Evolutionary conservation across 2,888 invertebrate species (phyloP).

Genomic region (Eledone cirrhosa): DNA sequence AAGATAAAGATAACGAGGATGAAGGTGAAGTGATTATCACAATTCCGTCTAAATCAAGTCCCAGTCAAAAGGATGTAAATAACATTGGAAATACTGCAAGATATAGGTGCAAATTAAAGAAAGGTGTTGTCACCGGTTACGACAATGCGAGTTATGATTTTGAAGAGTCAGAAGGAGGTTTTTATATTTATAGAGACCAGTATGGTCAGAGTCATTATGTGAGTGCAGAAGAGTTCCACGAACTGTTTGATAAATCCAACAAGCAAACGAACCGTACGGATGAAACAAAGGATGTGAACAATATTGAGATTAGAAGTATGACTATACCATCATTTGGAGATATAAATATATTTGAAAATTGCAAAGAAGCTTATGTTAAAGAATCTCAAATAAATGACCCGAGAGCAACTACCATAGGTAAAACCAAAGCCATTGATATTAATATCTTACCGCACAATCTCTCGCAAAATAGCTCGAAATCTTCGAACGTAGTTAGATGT

Average conservation of each 20-base stretch:
- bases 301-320: not conserved
- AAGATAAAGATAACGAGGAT: too few relatives aligned
- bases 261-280: not conserved
- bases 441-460: not conserved
- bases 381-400: not conserved
- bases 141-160: slow-evolving; percentile 11
- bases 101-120: too few relatives aligned
- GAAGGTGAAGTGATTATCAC: too few relatives aligned
- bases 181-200: slow-evolving; percentile 5
- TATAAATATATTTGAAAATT: not conserved
- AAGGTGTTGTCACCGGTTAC: not conserved
- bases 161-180: not conserved
- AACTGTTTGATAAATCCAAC: not conserved
- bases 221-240: not conserved
- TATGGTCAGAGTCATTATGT: slow-evolving; percentile 17
- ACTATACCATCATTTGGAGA: slow-evolving; percentile 5
- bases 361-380: not conserved
- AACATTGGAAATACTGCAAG: too few relatives aligned
- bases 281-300: not conserved
- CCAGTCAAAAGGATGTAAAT: too few relatives aligned
- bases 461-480: not conserved
- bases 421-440: not conserved
- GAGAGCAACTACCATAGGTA: not conserved
- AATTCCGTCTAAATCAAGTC: too few relatives aligned
- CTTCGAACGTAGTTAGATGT: not conserved